Percentiles rank a stretch among this genome's conserved stretches.
These are phyloP conservation scores for Hypselothyrea guttata DNA, from an alignment of 2,888 invertebrate species.

Conservation along the genomic window DNA sequence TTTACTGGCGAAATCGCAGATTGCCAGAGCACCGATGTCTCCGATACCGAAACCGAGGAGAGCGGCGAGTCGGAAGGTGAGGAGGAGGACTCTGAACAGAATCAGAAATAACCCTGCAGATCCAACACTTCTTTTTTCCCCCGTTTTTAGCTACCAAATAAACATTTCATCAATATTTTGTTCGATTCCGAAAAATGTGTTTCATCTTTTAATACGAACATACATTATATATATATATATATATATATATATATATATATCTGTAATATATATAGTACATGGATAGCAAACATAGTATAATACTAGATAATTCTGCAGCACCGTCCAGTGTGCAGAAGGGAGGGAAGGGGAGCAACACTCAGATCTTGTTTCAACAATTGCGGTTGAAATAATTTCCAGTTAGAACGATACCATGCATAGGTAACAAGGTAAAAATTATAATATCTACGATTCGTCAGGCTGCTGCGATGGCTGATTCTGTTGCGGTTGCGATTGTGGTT, in stretches of 20 bases:
- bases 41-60: slow-evolving; percentile 63
- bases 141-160: slow-evolving; percentile 63
- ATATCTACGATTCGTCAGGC: slow-evolving; percentile 15
- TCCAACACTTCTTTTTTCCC: slow-evolving; percentile 39
- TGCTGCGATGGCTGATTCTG: background rate
- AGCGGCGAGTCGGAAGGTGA: slow-evolving; percentile 62
- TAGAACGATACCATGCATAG: slow-evolving; percentile 10
- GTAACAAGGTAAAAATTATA: too few relatives aligned
- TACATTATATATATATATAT: slow-evolving; percentile 23
- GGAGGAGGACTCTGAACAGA: slow-evolving; percentile 58
- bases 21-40: slow-evolving; percentile 69
- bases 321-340: slow-evolving; percentile 38
- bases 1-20: slow-evolving; percentile 93
- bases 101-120: slow-evolving; percentile 43
- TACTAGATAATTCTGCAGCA: slow-evolving; percentile 55
- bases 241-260: slow-evolving; percentile 25
- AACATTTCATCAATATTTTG: slow-evolving; percentile 52
- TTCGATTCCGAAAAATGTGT: slow-evolving; percentile 34
- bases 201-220: slow-evolving; percentile 54
- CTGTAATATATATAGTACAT: slow-evolving; percentile 36
- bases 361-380: background rate
- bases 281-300: slow-evolving; percentile 57
- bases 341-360: slow-evolving; percentile 5
- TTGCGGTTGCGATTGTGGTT: too few relatives aligned
- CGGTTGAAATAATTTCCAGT: slow-evolving; percentile 11